Conservation (phyloP, 2,113 vertebrate genomes). For the Rhinolophus ferrumequinum region DNA sequence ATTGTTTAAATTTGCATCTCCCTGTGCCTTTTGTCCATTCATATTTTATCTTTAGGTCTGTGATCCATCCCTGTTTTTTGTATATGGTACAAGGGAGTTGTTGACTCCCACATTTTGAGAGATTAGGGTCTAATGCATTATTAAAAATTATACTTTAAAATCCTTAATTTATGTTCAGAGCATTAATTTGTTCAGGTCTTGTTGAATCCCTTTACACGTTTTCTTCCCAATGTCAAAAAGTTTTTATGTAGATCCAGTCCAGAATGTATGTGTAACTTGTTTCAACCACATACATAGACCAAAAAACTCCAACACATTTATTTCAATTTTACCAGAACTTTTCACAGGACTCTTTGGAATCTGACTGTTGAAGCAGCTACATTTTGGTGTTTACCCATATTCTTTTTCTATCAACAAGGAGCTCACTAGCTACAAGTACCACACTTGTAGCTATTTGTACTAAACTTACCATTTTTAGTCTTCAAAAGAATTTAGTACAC, state of each 20-base stretch:
- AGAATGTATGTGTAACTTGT: not conserved
- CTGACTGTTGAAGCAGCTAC: not conserved
- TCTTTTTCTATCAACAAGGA: not conserved
- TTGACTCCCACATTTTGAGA: not conserved
- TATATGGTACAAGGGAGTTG: not conserved
- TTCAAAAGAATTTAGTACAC: constrained; percentile 21
- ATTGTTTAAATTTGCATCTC: not conserved
- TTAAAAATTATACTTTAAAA: constrained; percentile 25
- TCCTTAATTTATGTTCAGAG: not conserved
- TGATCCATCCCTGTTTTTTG: not conserved
- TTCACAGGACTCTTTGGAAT: not conserved
- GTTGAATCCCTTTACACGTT: not conserved
- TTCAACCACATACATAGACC: not conserved
- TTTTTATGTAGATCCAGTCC: not conserved
- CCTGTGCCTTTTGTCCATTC: not conserved
- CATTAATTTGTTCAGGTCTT: not conserved
- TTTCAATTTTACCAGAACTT: not conserved
- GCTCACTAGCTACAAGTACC: not conserved
- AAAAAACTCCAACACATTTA: not conserved
- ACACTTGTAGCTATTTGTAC: not conserved
- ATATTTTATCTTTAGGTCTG: not conserved
- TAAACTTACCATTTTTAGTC: constrained; percentile 13
- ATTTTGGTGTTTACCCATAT: not conserved
- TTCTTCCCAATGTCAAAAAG: constrained; percentile 31
- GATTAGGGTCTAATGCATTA: not conserved